Base-by-base conservation (phyloP, 2,113 vertebrate genomes). In the Stegostoma tigrinum region DNA sequence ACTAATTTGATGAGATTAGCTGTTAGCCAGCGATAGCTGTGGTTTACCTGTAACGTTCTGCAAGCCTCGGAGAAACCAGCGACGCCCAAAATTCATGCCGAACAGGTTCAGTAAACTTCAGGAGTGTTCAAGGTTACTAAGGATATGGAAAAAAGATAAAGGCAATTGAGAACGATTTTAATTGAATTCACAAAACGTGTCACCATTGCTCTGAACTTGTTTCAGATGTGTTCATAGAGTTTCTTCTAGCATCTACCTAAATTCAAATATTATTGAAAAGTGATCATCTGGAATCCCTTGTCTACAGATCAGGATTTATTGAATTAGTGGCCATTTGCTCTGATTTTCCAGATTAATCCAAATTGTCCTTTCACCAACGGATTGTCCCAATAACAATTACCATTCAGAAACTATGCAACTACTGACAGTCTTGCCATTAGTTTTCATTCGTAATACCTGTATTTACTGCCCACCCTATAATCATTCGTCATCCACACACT, bases 1-100 rank as follows among this genome's bases (percentile, higher is more conserved):
- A 23, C 89, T 42, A 93, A 93, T 61, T 66, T 6, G 61, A 93
- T 6, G 64, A 93, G 66, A 66, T 67, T 93, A 93, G 61, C 61
- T 67, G n/a, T 93, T 66, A 38, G 61, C 61, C 30, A 67, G 61
- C 17, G 38, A 66, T 30, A 61, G 55, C 12, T 61, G 17, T n/a
- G 10, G n/a, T 93, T 93, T 93, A 93, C 89, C 89, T 93, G 61
- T 93, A 93, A 66, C 64, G 7, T 66, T 93, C 61, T 93, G 34
- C 61, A 66, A 48, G 66, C 23, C 61, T 66, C 61, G 17, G 5
- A 45, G 61, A 93, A 93, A 93, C 34, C 61, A 38, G 21, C 21
- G n/a, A 66, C 64, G 17, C 55, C 12, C 55, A 17, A 87, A 93
- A 17, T 38, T 66, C 17, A 6, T n/a, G 34, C 1, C 42, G 30